A percentile compares a stretch with the other conserved stretches of the same genome.
Evolutionary conservation across 1,140 invertebrate species (phyloP).

Genomic region (Lysiphlebus fabarum): DNA sequence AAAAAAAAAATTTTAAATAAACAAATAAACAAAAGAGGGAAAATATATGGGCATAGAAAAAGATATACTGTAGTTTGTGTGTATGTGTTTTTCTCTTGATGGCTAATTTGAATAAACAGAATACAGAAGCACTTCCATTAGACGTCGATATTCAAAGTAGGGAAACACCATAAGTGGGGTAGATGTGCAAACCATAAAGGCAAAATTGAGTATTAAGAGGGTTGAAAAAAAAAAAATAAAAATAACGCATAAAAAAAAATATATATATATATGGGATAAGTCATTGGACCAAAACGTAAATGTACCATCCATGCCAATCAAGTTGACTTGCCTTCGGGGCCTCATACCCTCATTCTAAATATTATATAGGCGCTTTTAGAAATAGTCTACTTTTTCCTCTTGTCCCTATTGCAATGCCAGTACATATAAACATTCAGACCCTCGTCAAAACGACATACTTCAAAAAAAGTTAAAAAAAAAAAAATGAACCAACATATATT

Average conservation of each 20-base stretch:
- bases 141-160: conserved; percentile 29
- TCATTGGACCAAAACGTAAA: conserved; percentile 16
- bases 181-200: no score
- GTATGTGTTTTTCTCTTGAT: neutral
- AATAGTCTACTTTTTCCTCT: neutral
- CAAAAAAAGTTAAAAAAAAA: neutral
- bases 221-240: neutral
- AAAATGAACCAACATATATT: neutral
- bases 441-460: conserved; percentile 19
- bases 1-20: no score
- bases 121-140: conserved; percentile 23
- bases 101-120: conserved; percentile 28
- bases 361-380: neutral
- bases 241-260: neutral
- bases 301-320: conserved; percentile 13
- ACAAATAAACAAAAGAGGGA: neutral
- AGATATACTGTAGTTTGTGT: conserved; percentile 1
- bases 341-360: neutral
- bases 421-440: conserved; percentile 7
- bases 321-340: conserved; percentile 1
- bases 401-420: conserved; percentile 2
- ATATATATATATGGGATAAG: neutral
- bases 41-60: neutral
- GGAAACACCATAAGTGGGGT: neutral
- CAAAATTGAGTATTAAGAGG: no score